A percentile compares a stretch with the other conserved stretches of the same genome.
phyloP scores from a whole-genome alignment of 1,140 invertebrate genomes.

The Anoplophora glabripennis region DNA sequence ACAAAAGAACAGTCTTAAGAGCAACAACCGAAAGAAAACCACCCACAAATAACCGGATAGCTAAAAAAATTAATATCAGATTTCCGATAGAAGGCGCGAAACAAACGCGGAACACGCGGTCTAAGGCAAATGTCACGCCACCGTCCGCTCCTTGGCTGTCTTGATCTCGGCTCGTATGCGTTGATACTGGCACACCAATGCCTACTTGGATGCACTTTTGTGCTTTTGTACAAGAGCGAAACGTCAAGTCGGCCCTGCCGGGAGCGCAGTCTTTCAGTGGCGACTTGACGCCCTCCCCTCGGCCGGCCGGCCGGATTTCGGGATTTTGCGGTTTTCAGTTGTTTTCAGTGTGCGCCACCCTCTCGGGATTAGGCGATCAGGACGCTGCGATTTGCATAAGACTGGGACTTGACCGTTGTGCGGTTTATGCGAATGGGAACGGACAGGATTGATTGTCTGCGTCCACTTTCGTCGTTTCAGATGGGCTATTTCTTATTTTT shows the following conservation, averaged over 20 bases:
- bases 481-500: too few species aligned
- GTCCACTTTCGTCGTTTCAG: too few species aligned
- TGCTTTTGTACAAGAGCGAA: conserved; percentile 2
- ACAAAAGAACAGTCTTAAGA: too few species aligned
- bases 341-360: conserved; percentile 2
- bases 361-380: conserved; percentile 12
- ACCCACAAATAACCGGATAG: too few species aligned
- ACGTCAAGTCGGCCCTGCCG: background rate
- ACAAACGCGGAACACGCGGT: conserved; percentile 5
- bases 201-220: conserved; percentile 21
- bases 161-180: conserved; percentile 27
- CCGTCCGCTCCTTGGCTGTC: conserved; percentile 15
- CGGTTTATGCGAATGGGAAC: too few species aligned
- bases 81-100: background rate
- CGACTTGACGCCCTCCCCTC: conserved; percentile 14
- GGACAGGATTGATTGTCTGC: too few species aligned
- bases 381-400: background rate
- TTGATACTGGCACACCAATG: conserved; percentile 21
- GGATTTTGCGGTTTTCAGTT: conserved; percentile 14
- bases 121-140: background rate
- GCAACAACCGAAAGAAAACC: too few species aligned
- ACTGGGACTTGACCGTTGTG: background rate
- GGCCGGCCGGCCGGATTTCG: conserved; percentile 1
- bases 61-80: too few species aligned
- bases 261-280: background rate